phyloP scores from a whole-genome alignment of 2,888 invertebrate genomes.

The Xanthia togata region DNA sequence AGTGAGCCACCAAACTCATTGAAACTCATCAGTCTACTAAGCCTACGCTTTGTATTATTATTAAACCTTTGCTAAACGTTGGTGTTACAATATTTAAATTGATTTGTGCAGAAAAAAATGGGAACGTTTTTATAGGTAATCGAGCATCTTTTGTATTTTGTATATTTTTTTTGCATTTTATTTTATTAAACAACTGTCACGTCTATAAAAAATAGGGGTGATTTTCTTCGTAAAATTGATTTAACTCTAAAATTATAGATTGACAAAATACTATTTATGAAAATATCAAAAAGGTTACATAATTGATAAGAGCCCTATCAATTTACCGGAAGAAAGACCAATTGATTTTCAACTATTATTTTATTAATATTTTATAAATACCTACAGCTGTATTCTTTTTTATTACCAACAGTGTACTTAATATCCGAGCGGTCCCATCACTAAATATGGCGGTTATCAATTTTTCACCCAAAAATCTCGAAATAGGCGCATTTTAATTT shows the following conservation, averaged over 20 bases:
- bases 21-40: constrained; percentile 66
- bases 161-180: neutral
- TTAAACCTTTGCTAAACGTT: constrained; percentile 33
- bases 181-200: neutral
- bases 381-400: neutral
- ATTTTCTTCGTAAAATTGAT: neutral
- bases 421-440: neutral
- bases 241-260: neutral
- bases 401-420: constrained; percentile 11
- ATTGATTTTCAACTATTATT: neutral
- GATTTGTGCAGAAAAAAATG: constrained; percentile 23
- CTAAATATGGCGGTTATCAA: constrained; percentile 31
- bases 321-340: neutral
- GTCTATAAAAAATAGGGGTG: neutral
- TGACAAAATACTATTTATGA: neutral
- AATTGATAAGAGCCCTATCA: neutral
- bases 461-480: constrained; percentile 18
- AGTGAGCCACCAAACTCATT: constrained; percentile 68
- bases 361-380: neutral
- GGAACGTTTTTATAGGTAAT: neutral
- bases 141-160: neutral
- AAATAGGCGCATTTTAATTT: constrained; percentile 43
- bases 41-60: constrained; percentile 71
- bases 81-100: constrained; percentile 35
- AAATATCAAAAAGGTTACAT: neutral